Evolutionary conservation across 1,140 invertebrate species (phyloP), one percentile per base, ranked within the genome.

Genomic region (Scylla paramamosain): DNA sequence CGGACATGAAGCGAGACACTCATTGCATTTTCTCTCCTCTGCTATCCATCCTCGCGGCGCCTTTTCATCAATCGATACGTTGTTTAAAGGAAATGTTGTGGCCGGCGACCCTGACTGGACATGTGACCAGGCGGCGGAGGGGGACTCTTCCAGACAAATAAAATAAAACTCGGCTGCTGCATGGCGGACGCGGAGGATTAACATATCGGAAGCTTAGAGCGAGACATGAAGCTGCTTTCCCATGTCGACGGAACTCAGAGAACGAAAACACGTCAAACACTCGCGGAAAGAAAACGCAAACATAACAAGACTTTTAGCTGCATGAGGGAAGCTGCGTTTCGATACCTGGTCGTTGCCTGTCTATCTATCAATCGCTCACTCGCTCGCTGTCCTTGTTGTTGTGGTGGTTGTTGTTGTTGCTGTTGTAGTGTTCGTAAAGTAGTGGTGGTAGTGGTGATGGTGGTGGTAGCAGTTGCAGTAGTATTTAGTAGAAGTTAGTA

Each of bases 1-100:
- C 39, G 39, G 39, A 39, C 39, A 39, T 39, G 39, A 39, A 39
- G 39, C 39, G 39, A 77, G 67, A n/a, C 20, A 77, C n/a, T n/a
- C 0, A 77, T 20, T 77, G 67, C 67, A 77, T 77, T 25, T 77
- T 8, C n/a, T n/a, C 67, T 20, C 52, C 52, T 14, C 16, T 20
- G 52, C 52, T 20, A 59, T 39, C 52, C 52, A 20, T 59, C 52
- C 52, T 20, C 20, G 25, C 67, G 67, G 25, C n/a, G 67, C 67
- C 67, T 77, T 77, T 77, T 77, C 67, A 77, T 77, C 67, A 77
- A n/a, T 77, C 67, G 67, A 77, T 77, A 77, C 67, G 67, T n/a
- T n/a, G 67, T n/a, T 77, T 25, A 77, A 77, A 77, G 67, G 67
- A 77, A n/a, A 20, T 7, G 67, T n/a, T 25, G 67, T n/a, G 67